A percentile compares a stretch with the other conserved stretches of the same genome.
phyloP scores from a whole-genome alignment of 2,797 vertebrate genomes.

The Rallus crepitans region DNA sequence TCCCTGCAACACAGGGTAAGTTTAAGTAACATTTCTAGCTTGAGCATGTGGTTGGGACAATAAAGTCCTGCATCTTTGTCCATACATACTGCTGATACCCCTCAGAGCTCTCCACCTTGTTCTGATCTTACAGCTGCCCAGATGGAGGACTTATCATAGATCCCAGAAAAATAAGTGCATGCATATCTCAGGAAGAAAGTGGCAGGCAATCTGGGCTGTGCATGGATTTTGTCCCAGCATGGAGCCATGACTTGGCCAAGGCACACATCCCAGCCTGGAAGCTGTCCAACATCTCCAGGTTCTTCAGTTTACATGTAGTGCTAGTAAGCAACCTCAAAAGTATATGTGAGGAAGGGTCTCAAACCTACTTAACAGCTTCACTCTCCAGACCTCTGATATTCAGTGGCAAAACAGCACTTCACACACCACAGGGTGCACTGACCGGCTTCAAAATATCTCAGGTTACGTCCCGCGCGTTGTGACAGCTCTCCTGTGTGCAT shows the following conservation, averaged over 20 bases:
- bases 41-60: background rate
- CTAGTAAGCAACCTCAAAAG: background rate
- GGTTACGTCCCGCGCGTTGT: fast-evolving
- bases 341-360: background rate
- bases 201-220: background rate
- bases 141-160: background rate
- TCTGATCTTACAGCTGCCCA: background rate
- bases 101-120: background rate
- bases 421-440: background rate
- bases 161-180: background rate
- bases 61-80: background rate
- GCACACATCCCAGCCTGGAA: background rate
- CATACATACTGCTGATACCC: background rate
- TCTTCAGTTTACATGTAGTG: background rate
- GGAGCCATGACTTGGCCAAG: background rate
- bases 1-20: background rate
- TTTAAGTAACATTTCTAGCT: background rate
- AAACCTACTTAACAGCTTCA: background rate
- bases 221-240: background rate
- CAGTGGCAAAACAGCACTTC: background rate
- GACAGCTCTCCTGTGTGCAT: background rate
- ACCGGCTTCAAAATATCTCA: background rate
- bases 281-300: background rate
- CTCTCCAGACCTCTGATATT: background rate
- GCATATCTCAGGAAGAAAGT: background rate